Base-by-base conservation (phyloP, 2,797 vertebrate genomes). In the Petrocephalus schoutedeni region DNA sequence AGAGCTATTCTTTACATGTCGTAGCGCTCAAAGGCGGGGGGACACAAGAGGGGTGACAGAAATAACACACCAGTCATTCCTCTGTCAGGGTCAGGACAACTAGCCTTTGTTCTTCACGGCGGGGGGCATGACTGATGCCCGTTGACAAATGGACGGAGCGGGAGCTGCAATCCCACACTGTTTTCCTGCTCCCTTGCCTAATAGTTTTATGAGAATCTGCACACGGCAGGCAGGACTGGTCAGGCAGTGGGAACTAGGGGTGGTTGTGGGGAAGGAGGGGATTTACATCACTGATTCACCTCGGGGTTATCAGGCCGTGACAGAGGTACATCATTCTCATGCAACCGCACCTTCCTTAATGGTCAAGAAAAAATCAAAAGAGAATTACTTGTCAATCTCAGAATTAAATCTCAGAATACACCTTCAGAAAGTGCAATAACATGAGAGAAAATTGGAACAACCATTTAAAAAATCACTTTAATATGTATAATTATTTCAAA, bases 121-220 rank as follows among this genome's bases (percentile, higher is more conserved):
- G 87, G 92, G 93, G 91, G 91, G 90, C 90, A 89, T 87, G 90
- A 88, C 91, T 91, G 91, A 93, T 90, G 93, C 91, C 88, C 89
- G 86, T 88, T 87, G 83, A 93, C 93, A 94, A 95, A 95, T 92
- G 91, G 91, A 92, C 92, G 90, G 90, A 92, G 92, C 89, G 89
- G 89, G 90, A 90, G 64, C 91, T 92, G 93, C 93, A 93, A 94
- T 94, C 90, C 93, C 92, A 92, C 91, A 91, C 90, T 91, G 92
- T 91, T 93, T 92, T 90, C 90, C 77, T 90, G 89, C 90, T 93
- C 93, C 92, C 91, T 89, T 90, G 91, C 90, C 92, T 93, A 92
- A 93, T 89, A 91, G 89, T 90, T 93, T 94, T 92, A 92, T 32
- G 89, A 90, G 90, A 91, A 2, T 86, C 10, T 28, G 6, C 23